Evolutionary conservation across 2,797 vertebrate species (phyloP).

Genomic region (Danio tinwini): DNA sequence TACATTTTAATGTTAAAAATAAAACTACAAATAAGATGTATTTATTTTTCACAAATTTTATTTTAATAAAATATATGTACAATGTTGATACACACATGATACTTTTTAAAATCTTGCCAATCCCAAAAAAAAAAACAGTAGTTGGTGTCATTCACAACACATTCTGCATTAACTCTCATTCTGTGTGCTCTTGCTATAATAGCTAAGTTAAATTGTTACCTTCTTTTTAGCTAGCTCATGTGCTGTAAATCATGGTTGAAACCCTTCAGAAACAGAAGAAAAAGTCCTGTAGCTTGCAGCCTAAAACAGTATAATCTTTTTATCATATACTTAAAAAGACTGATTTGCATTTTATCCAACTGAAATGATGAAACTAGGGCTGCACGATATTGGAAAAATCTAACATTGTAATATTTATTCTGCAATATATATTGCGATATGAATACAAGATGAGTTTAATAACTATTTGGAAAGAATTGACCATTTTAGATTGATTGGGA

Average conservation of each 20-base stretch:
- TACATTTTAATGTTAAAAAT: neutral
- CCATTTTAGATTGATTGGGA: too few relatives aligned
- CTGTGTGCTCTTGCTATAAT: neutral
- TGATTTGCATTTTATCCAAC: neutral
- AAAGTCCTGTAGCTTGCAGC: neutral
- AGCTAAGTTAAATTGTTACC: neutral
- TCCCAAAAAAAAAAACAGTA: neutral
- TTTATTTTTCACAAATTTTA: neutral
- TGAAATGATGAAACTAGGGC: neutral
- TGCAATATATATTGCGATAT: too few relatives aligned
- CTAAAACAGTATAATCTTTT: neutral
- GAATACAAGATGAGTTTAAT: too few relatives aligned
- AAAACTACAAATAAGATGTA: neutral
- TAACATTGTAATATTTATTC: too few relatives aligned
- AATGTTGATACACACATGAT: too few relatives aligned
- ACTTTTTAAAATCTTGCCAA: neutral
- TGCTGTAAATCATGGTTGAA: neutral
- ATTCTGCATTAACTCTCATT: slow-evolving; percentile 13
- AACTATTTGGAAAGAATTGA: too few relatives aligned
- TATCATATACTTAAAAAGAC: neutral
- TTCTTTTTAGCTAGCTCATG: neutral
- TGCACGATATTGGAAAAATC: too few relatives aligned
- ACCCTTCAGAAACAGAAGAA: neutral
- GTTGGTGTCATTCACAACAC: neutral
- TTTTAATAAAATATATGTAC: neutral